Evolutionary conservation across 1,140 invertebrate species (phyloP).

Genomic region (Samia ricini): DNA sequence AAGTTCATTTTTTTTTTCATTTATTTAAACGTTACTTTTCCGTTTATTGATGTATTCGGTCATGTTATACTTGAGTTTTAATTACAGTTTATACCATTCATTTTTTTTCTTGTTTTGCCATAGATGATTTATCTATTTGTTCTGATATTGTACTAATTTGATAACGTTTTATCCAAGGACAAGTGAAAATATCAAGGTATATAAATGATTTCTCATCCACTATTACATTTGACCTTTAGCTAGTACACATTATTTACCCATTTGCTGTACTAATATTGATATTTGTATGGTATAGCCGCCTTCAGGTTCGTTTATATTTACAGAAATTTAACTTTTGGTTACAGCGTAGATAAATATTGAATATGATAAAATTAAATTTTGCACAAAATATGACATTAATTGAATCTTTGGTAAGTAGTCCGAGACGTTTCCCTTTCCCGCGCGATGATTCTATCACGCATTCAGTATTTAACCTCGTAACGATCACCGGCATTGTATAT

Average conservation of each 20-base stretch:
- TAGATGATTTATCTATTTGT: too few species aligned
- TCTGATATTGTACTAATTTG: neutral
- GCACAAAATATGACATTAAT: constrained; percentile 53
- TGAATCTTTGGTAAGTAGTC: constrained; percentile 64
- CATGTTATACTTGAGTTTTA: too few species aligned
- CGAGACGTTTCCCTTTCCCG: constrained; percentile 27
- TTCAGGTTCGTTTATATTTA: constrained; percentile 40
- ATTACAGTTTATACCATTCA: too few species aligned
- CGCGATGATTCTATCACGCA: constrained; percentile 19
- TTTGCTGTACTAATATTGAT: constrained; percentile 47
- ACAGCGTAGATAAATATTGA: neutral
- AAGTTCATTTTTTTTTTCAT: neutral
- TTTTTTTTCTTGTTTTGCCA: too few species aligned
- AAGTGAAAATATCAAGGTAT: neutral
- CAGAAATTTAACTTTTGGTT: neutral
- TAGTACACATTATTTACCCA: constrained; percentile 40
- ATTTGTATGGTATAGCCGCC: constrained; percentile 14
- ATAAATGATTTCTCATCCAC: constrained; percentile 31
- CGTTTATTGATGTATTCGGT: too few species aligned
- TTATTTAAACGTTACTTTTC: too few species aligned
- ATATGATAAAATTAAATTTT: constrained; percentile 44
- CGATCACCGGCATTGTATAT: constrained; percentile 12
- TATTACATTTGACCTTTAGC: constrained; percentile 36
- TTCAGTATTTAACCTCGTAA: constrained; percentile 8
- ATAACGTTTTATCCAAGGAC: neutral